Conservation (phyloP, 2,797 vertebrate genomes). For the Nyctalus aviator region DNA sequence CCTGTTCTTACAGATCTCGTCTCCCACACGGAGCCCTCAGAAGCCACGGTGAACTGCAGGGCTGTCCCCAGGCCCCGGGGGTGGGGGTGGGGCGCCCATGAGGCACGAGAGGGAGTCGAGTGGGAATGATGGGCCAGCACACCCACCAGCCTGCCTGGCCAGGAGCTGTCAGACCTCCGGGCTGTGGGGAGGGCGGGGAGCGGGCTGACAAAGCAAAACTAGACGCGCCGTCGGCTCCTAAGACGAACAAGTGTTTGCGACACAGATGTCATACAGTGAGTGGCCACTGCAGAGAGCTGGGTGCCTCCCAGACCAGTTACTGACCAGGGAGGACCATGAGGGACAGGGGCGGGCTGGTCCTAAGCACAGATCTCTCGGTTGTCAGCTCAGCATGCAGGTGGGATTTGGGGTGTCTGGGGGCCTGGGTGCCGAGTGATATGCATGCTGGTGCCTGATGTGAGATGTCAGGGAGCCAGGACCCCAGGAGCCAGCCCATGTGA, state of each 20-base stretch:
- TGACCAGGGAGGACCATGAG: too few species aligned
- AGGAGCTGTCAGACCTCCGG: background rate
- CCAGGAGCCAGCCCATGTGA: too few species aligned
- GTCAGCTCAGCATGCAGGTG: too few species aligned
- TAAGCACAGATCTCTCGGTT: too few species aligned
- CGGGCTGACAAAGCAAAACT: background rate
- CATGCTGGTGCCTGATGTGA: too few species aligned
- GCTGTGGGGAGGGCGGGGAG: background rate
- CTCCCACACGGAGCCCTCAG: background rate
- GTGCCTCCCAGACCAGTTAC: too few species aligned
- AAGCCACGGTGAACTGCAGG: background rate
- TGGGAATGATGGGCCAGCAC: background rate
- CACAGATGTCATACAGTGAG: background rate
- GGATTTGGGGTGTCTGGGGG: too few species aligned
- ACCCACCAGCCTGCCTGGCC: background rate
- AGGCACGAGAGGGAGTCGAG: background rate
- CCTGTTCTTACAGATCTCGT: background rate
- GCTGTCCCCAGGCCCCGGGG: too few species aligned
- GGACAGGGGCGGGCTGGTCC: too few species aligned
- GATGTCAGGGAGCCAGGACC: too few species aligned
- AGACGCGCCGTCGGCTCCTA: rapidly evolving
- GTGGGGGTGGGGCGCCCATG: rapidly evolving
- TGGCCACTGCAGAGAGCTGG: too few species aligned
- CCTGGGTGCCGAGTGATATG: too few species aligned
- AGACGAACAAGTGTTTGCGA: background rate